Base-by-base conservation (phyloP, 2,113 vertebrate genomes). In the Eonycteris spelaea region DNA sequence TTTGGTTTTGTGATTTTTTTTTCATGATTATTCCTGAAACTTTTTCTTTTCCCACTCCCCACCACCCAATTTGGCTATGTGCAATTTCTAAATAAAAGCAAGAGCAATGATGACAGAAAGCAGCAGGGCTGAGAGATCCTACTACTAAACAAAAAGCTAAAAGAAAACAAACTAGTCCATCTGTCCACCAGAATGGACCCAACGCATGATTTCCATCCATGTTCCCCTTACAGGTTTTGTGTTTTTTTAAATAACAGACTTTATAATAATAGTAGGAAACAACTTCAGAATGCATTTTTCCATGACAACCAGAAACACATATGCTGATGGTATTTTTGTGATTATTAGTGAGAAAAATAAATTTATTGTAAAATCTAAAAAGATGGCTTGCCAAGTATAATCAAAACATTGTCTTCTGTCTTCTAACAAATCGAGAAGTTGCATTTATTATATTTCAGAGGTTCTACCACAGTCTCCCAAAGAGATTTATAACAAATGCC, bases 1-100 rank as follows among this genome's bases (percentile, higher is more conserved):
- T 82, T 48, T 24, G 35, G 65, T 51, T 91, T 74, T 71, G 38
- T 82, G 38, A 48, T 18, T 71, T 73, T 86, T 78, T 15, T 48
- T 48, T 1, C 19, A 74, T 35, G 5, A 83, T 86, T 40, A n/a
- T 30, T 59, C 21, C 22, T 65, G 43, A 93, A 86, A 78, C 21
- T 15, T 87, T 19, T 79, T 18, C 13, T 68, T 28, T 7, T 2
- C 82, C 15, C 59, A 53, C 26, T 2, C 8, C 14, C 30, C 9
- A n/a, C 43, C 51, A 16, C 51, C 55, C 11, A 38, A 43, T 68
- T 88, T 88, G 48, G 14, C 21, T 74, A 7, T 12, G 21, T 35
- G 90, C 67, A 71, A 14, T 67, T 80, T 95, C 43, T 86, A 92
- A 90, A 87, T 40, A 10, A 68, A 87, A 96, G 75, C 24, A 61